phyloP scores from a whole-genome alignment of 2,797 vertebrate species.

The Craterocephalus amniculus region DNA sequence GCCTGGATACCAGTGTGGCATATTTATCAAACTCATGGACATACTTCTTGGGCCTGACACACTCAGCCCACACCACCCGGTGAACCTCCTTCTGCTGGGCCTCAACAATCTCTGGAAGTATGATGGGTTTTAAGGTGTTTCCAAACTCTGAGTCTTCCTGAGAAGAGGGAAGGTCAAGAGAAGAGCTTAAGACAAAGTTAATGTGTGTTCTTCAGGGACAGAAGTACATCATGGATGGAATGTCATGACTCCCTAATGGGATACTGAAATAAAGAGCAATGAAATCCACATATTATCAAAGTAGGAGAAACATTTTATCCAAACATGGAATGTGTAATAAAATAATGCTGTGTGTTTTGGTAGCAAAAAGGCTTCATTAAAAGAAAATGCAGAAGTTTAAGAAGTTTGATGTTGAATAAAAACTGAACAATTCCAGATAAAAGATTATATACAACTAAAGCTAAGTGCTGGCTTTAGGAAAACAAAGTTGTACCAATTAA shows the following conservation, averaged over 20 bases:
- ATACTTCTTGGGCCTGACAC: slow-evolving; percentile 80
- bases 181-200: slow-evolving; percentile 3
- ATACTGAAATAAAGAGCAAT: neutral
- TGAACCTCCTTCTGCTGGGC: slow-evolving; percentile 80
- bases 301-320: neutral
- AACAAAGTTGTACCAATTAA: too few species aligned
- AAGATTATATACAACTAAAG: too few species aligned
- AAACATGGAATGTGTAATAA: neutral
- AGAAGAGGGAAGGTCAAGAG: neutral
- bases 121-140: slow-evolving; percentile 82
- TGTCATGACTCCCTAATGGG: neutral
- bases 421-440: neutral
- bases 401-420: neutral
- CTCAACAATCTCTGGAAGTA: slow-evolving; percentile 85
- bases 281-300: neutral
- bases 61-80: slow-evolving; percentile 79
- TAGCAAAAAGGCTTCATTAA: neutral
- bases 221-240: neutral
- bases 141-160: slow-evolving; percentile 72
- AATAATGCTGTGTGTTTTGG: neutral
- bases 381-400: neutral
- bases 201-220: neutral
- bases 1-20: slow-evolving; percentile 80
- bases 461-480: too few species aligned
- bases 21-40: slow-evolving; percentile 88